Percentiles rank a stretch among this genome's conserved stretches.
Evolutionary conservation across 2,113 vertebrate genomes (phyloP).

Genomic region (Glaucomys volans): DNA sequence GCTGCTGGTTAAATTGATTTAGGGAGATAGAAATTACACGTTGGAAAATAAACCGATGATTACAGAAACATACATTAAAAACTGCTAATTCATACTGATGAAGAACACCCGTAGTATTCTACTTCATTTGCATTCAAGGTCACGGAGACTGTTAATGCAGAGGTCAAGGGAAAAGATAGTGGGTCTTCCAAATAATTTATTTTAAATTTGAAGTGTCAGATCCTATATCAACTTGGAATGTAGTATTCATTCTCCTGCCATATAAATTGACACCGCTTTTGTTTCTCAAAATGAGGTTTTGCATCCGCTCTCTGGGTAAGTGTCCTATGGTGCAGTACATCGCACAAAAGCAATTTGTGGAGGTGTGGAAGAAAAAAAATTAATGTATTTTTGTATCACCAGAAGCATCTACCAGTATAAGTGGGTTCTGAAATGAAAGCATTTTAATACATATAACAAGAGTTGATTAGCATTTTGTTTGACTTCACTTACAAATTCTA

Average conservation of each 20-base stretch:
- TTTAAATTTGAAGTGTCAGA: slow-evolving; percentile 81
- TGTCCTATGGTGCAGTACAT: slow-evolving; percentile 54
- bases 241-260: slow-evolving; percentile 64
- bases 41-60: slow-evolving; percentile 85
- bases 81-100: slow-evolving; percentile 82
- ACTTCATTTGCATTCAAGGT: slow-evolving; percentile 79
- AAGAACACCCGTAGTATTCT: slow-evolving; percentile 41
- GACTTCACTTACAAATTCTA: slow-evolving; percentile 41
- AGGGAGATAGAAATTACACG: slow-evolving; percentile 80
- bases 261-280: slow-evolving; percentile 77
- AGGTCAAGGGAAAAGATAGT: slow-evolving; percentile 68
- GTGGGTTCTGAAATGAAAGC: slow-evolving; percentile 56
- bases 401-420: slow-evolving; percentile 66
- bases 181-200: slow-evolving; percentile 79
- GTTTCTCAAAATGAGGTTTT: slow-evolving; percentile 81
- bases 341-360: slow-evolving; percentile 76
- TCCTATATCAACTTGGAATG: slow-evolving; percentile 73
- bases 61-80: slow-evolving; percentile 81
- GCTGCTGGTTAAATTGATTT: slow-evolving; percentile 81
- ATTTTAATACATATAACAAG: slow-evolving; percentile 63
- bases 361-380: slow-evolving; percentile 63
- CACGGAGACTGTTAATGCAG: slow-evolving; percentile 79
- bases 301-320: slow-evolving; percentile 68
- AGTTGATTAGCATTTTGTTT: slow-evolving; percentile 57
- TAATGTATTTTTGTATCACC: slow-evolving; percentile 47